Percentiles rank a stretch among this genome's conserved stretches.
These are phyloP conservation scores for Acestrorhynchus altus DNA, from an alignment of 2,797 vertebrate genomes.

Conservation along the genomic window DNA sequence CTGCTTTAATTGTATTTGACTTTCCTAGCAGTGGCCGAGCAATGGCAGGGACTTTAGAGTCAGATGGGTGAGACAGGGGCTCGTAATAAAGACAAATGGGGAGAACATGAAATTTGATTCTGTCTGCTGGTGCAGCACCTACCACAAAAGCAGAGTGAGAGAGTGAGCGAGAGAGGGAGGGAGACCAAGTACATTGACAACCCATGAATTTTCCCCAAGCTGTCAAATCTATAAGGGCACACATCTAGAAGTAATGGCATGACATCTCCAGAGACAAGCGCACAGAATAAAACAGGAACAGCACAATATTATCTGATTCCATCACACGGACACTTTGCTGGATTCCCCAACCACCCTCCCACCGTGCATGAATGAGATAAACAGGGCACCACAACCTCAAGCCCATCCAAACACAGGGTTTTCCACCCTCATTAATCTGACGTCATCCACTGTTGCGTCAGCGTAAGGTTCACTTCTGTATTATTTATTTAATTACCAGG, in stretches of 20 bases:
- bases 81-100: slow-evolving; percentile 83
- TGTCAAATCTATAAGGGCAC: slow-evolving; percentile 71
- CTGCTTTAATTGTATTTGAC: slow-evolving; percentile 73
- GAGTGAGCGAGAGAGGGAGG: slow-evolving; percentile 43
- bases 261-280: slow-evolving; percentile 59
- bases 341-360: slow-evolving; percentile 28
- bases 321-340: slow-evolving; percentile 28
- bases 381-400: slow-evolving; percentile 13
- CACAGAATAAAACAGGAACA: slow-evolving; percentile 47
- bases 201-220: slow-evolving; percentile 72
- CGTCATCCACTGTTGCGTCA: slow-evolving; percentile 14
- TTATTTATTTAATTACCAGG: slow-evolving; percentile 72
- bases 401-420: slow-evolving; percentile 10
- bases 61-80: slow-evolving; percentile 76
- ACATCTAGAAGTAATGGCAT: slow-evolving; percentile 65
- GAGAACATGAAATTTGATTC: slow-evolving; percentile 81
- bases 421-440: slow-evolving; percentile 29
- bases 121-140: slow-evolving; percentile 73
- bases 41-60: slow-evolving; percentile 64
- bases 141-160: slow-evolving; percentile 59
- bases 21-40: slow-evolving; percentile 67
- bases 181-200: slow-evolving; percentile 71
- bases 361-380: slow-evolving; percentile 33
- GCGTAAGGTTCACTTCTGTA: slow-evolving; percentile 52
- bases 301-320: slow-evolving; percentile 49